Percentiles rank a stretch among this genome's conserved stretches.
Evolutionary conservation across 2,888 invertebrate species (phyloP).

Genomic region (Deilephila elpenor): DNA sequence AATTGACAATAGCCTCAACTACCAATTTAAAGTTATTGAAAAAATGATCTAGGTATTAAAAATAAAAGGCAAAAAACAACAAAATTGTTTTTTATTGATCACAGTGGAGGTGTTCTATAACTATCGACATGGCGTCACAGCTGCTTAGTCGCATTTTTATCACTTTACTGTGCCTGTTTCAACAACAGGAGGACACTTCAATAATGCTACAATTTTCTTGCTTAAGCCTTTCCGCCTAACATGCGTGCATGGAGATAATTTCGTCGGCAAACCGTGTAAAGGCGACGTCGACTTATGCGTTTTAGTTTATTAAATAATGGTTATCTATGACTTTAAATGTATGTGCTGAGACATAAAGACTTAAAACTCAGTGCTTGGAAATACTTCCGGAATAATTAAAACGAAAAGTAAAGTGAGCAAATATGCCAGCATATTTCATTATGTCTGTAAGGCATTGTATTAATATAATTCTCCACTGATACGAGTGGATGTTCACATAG

Average conservation of each 20-base stretch:
- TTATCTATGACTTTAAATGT: too few species aligned
- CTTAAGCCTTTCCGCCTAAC: too few species aligned
- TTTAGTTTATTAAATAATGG: too few species aligned
- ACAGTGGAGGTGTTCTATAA: constrained; percentile 58
- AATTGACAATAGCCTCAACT: too few species aligned
- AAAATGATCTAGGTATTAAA: not conserved
- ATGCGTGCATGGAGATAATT: too few species aligned
- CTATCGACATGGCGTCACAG: constrained; percentile 2
- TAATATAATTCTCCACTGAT: not conserved
- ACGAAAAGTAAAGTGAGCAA: not conserved
- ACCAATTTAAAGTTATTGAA: not conserved
- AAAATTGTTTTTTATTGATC: constrained; percentile 62
- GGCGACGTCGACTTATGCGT: too few species aligned
- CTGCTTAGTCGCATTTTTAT: not conserved
- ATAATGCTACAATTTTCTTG: too few species aligned
- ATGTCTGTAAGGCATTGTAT: not conserved
- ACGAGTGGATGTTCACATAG: not conserved
- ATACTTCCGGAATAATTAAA: not conserved
- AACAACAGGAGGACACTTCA: too few species aligned
- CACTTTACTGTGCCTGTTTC: not conserved
- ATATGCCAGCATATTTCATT: not conserved
- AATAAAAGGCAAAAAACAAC: constrained; percentile 46
- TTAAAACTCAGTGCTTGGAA: not conserved
- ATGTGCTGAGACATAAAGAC: too few species aligned
- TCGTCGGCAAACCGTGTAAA: too few species aligned